These are phyloP conservation scores for Halocynthia roretzi DNA, from an alignment of 23 tunicate genomes.

Conservation along the genomic window DNA sequence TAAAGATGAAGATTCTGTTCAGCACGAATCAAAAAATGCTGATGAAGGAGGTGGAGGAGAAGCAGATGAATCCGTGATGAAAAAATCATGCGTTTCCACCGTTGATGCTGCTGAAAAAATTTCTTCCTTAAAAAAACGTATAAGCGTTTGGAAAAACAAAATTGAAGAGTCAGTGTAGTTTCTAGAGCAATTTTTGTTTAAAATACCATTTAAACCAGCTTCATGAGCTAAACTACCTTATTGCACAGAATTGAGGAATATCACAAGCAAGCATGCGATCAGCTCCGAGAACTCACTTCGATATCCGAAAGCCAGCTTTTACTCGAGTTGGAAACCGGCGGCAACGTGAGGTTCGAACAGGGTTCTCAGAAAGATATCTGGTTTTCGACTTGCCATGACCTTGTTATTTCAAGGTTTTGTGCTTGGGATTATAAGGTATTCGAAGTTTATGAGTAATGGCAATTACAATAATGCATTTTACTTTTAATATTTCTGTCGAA, in stretches of 20 bases:
- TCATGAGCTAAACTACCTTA: background rate
- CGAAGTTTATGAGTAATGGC: too few species aligned
- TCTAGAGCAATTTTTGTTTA: background rate
- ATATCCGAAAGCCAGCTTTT: slow-evolving; percentile 34
- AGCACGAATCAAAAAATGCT: background rate
- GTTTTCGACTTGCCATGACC: slow-evolving; percentile 87
- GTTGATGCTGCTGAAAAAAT: slow-evolving; percentile 14
- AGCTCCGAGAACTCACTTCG: slow-evolving; percentile 38
- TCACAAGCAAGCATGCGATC: slow-evolving; percentile 49
- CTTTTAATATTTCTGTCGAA: too few species aligned
- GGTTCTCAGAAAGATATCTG: slow-evolving; percentile 63
- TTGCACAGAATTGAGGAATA: slow-evolving; percentile 51
- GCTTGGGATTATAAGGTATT: slow-evolving; percentile 89
- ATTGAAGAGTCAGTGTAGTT: slow-evolving; percentile 52
- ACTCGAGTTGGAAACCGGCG: slow-evolving; percentile 85
- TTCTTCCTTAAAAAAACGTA: slow-evolving; percentile 32
- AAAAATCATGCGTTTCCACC: background rate
- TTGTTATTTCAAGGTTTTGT: slow-evolving; percentile 83
- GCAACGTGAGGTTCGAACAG: slow-evolving; percentile 87
- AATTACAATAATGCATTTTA: too few species aligned
- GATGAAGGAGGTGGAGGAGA: background rate
- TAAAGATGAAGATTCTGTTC: slow-evolving; percentile 3
- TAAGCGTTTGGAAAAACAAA: slow-evolving; percentile 59
- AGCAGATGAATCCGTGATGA: background rate
- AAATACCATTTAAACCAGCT: background rate